Conservation (phyloP, 2,888 invertebrate species). For the Machimus rusticus region DNA sequence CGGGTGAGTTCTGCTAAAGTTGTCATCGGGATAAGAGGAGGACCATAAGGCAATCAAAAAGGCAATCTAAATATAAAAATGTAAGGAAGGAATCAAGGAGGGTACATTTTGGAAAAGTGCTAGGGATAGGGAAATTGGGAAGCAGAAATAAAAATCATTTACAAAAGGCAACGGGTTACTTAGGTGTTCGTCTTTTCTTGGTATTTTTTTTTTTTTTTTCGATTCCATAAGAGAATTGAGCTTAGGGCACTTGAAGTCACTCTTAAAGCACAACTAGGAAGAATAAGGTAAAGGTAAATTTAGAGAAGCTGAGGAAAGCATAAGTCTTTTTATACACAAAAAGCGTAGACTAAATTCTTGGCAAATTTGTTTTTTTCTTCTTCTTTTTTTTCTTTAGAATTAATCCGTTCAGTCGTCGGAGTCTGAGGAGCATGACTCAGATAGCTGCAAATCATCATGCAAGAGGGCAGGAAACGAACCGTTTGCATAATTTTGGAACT, state of each 20-base stretch:
- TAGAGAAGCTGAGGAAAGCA: conserved; percentile 10
- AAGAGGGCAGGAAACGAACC: conserved; percentile 70
- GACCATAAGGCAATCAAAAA: conserved; percentile 31
- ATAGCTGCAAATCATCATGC: conserved; percentile 85
- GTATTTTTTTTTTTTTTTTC: background rate
- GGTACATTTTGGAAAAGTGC: background rate
- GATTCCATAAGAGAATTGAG: background rate
- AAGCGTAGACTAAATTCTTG: conserved; percentile 32
- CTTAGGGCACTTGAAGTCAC: conserved; percentile 12
- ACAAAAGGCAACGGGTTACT: conserved; percentile 2
- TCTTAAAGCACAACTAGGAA: conserved; percentile 31
- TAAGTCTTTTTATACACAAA: conserved; percentile 27
- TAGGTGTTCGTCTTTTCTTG: background rate
- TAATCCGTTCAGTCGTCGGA: conserved; percentile 63
- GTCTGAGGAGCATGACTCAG: conserved; percentile 85
- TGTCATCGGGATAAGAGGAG: conserved; percentile 39
- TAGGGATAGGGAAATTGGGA: background rate
- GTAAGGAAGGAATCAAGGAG: background rate
- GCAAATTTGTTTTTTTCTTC: conserved; percentile 51
- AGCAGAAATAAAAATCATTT: conserved; percentile 3
- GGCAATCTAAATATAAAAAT: conserved; percentile 9
- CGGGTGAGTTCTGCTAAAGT: conserved; percentile 42
- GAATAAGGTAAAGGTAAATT: background rate
- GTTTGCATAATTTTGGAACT: conserved; percentile 53
- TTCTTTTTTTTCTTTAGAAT: background rate